A percentile compares a stretch with the other conserved stretches of the same genome.
phyloP scores from a whole-genome alignment of 2,888 invertebrate genomes.

The Minunthozetes semirufus region DNA sequence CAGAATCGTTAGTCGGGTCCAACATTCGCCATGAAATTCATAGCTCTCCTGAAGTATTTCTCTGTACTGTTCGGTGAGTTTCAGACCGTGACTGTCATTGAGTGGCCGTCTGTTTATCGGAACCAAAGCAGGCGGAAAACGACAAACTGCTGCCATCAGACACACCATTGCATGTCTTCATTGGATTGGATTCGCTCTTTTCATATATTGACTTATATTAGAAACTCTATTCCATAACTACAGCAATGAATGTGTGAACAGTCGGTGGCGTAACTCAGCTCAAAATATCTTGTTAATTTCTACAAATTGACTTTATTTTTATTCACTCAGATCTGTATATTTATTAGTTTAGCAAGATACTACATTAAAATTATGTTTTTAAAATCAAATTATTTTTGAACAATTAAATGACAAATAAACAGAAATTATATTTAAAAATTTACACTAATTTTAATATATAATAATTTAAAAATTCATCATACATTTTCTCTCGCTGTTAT shows the following conservation, averaged over 20 bases:
- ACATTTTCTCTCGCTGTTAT: too few species aligned
- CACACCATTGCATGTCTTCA: constrained; percentile 20
- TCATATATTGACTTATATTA: constrained; percentile 5
- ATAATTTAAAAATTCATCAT: too few species aligned
- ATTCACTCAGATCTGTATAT: too few species aligned
- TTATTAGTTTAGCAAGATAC: too few species aligned
- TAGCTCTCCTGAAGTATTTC: constrained; percentile 1
- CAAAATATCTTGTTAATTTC: background rate
- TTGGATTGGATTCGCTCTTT: constrained; percentile 21
- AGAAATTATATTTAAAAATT: too few species aligned
- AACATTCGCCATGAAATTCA: constrained; percentile 24
- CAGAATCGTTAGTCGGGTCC: background rate
- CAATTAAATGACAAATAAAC: too few species aligned
- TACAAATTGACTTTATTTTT: too few species aligned
- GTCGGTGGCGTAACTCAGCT: background rate
- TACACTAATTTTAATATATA: too few species aligned
- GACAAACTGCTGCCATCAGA: constrained; percentile 16
- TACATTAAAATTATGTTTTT: too few species aligned
- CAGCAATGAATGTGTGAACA: background rate
- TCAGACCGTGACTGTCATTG: constrained; percentile 27
- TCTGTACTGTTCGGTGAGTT: constrained; percentile 20
- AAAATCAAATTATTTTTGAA: too few species aligned
- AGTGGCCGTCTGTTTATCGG: constrained; percentile 23
- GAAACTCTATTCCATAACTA: background rate
- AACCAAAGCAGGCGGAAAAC: constrained; percentile 28